Percentiles rank a stretch among this genome's conserved stretches.
Evolutionary conservation across 2,113 vertebrate species (phyloP).

Genomic region (Lampris incognitus): DNA sequence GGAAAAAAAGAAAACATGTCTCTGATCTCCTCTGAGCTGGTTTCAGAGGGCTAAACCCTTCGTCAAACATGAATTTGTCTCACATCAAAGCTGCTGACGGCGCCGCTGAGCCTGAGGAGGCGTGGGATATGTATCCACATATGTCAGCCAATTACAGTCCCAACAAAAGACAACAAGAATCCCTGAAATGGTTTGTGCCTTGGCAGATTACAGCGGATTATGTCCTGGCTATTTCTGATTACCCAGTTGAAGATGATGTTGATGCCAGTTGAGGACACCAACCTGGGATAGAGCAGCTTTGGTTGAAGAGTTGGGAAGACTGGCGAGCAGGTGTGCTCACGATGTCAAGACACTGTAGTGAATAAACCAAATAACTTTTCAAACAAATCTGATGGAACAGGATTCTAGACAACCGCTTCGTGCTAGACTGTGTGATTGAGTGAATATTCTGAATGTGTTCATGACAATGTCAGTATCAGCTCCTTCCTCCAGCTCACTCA

Average conservation of each 20-base stretch:
- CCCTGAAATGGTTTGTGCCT: constrained; percentile 9
- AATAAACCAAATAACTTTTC: neutral
- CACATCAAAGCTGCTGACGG: constrained; percentile 46
- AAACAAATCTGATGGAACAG: neutral
- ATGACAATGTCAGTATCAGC: too few species aligned
- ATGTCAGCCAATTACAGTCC: constrained; percentile 32
- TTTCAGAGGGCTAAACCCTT: constrained; percentile 55
- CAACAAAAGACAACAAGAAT: constrained; percentile 43
- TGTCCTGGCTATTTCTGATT: constrained; percentile 1
- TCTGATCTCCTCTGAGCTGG: constrained; percentile 60
- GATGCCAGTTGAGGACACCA: constrained; percentile 21
- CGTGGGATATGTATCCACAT: constrained; percentile 26
- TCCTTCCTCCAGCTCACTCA: too few species aligned
- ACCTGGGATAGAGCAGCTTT: constrained; percentile 12
- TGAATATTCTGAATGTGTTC: too few species aligned
- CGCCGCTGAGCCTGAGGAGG: constrained; percentile 14
- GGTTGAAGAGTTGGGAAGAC: neutral
- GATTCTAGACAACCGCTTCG: too few species aligned
- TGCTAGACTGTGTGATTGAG: too few species aligned
- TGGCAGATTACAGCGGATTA: constrained; percentile 48
- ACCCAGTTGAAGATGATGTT: constrained; percentile 2
- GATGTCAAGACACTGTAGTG: neutral
- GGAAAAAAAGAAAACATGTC: constrained; percentile 20
- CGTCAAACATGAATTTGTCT: constrained; percentile 51
- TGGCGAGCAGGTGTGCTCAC: neutral